Conservation (phyloP, 2,888 invertebrate genomes). For the Rhamnusium bicolor region DNA sequence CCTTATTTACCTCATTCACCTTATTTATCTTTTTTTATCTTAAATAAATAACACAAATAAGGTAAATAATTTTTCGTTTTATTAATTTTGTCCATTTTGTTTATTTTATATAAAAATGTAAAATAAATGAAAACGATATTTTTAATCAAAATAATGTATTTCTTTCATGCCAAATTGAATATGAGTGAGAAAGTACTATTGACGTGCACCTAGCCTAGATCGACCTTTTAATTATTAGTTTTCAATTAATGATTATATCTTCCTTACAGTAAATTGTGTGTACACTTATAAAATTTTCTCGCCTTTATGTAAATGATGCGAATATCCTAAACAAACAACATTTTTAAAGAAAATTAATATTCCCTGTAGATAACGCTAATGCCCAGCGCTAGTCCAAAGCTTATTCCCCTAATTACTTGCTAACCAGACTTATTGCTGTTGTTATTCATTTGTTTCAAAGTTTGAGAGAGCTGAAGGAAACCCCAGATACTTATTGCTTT, state of each 20-base stretch:
- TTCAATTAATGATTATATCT: neutral
- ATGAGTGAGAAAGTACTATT: no score
- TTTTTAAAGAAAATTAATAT: constrained; percentile 6
- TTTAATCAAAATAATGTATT: no score
- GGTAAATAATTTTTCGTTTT: no score
- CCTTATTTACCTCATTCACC: no score
- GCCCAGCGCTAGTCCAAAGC: constrained; percentile 6
- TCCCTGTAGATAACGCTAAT: constrained; percentile 11
- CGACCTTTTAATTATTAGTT: no score
- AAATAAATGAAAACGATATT: no score
- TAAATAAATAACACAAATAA: no score
- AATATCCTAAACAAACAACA: constrained; percentile 10
- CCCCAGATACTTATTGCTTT: constrained; percentile 23
- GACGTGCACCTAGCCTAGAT: no score
- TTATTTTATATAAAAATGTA: no score
- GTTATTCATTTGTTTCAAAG: constrained; percentile 22
- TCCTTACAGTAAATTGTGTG: neutral
- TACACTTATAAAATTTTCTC: neutral
- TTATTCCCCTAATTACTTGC: constrained; percentile 26
- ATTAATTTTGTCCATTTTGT: no score
- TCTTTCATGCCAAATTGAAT: no score
- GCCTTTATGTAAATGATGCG: constrained; percentile 8
- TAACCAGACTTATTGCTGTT: constrained; percentile 24
- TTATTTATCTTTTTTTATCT: no score
- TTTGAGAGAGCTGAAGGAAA: constrained; percentile 15